Evolutionary conservation across 2,888 invertebrate species (phyloP).

Genomic region (Blera fallax): DNA sequence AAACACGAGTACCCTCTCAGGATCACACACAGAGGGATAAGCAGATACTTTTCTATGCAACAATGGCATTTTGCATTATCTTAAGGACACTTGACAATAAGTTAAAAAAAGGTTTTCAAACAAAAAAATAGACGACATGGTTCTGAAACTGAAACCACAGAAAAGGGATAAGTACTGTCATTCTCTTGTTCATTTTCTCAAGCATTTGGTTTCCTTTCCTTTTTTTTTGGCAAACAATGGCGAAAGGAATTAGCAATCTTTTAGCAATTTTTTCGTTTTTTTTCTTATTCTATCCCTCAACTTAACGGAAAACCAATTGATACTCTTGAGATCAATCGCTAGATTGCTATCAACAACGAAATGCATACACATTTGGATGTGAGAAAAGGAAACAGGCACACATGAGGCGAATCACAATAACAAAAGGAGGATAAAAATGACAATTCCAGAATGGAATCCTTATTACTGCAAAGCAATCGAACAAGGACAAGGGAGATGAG

Average conservation of each 20-base stretch:
- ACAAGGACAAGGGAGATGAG: constrained; percentile 63
- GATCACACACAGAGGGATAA: too few relatives aligned
- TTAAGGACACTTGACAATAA: constrained; percentile 57
- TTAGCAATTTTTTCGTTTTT: constrained; percentile 36
- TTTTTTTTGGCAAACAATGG: constrained; percentile 33
- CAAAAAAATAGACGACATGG: constrained; percentile 56
- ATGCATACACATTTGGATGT: constrained; percentile 16
- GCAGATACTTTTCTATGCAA: too few relatives aligned
- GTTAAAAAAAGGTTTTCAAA: constrained; percentile 7
- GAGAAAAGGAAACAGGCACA: constrained; percentile 8
- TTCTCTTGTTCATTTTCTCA: constrained; percentile 15
- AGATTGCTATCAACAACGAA: constrained; percentile 57
- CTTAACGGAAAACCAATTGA: constrained; percentile 63
- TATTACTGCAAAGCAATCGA: constrained; percentile 66
- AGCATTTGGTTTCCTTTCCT: constrained; percentile 19
- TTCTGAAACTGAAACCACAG: constrained; percentile 52
- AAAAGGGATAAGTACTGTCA: constrained; percentile 61
- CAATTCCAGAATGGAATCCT: constrained; percentile 69
- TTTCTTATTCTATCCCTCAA: constrained; percentile 20
- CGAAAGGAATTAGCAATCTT: constrained; percentile 63
- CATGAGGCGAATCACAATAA: constrained; percentile 18
- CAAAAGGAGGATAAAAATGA: constrained; percentile 62
- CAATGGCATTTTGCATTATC: constrained; percentile 51
- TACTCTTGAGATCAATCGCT: constrained; percentile 64
- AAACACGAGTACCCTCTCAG: constrained; percentile 5